Base-by-base conservation (phyloP, 2,888 invertebrate genomes). In the Aproaerema taeniolella region DNA sequence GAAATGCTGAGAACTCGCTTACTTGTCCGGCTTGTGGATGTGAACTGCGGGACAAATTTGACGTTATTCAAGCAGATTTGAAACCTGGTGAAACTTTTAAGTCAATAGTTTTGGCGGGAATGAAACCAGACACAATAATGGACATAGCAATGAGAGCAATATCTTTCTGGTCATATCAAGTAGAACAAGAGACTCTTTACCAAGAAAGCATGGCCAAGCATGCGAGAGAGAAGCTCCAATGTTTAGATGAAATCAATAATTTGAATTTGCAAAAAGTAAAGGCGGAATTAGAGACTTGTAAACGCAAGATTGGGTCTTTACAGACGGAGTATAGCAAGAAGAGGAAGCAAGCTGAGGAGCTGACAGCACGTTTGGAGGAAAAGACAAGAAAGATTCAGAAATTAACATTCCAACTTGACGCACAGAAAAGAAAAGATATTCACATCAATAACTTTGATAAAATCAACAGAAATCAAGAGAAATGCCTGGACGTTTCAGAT, bases 61-160 rank as follows among this genome's bases (percentile, higher is more conserved):
- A 88, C 52, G 86, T 87, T 8, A 85, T 87, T 46, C 82, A 87
- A 65, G 86, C 86, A 4, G 85, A 88, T 60, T 67, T 88, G 2
- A 81, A 77, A 43, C 88, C 88, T 1, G 70, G 72, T 38, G 88
- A 88, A 49, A 85, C 86, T 24, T 88, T 86, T 43, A 88, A 87
- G 56, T 83, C 88, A 10, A 88, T 88, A 41, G 87, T 88, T 31
- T 60, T 87, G 49, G 87, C 86, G 28, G 88, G 88, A 37, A 76
- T 88, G 73, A 79, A 79, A 49, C 88, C 88, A 11, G 87, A 88
- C 42, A 74, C 75, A 39, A 82, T 88, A 36, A 86, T 88, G 87
- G 88, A 88, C 48, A 79, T 88, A 41, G 85, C 88, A 37, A 87
- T 85, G 81, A 67, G 88, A 45, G 88, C 88, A 8, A 87, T 88